Base-by-base conservation (phyloP, 2,113 vertebrate genomes). In the Salvelinus alpinus region DNA sequence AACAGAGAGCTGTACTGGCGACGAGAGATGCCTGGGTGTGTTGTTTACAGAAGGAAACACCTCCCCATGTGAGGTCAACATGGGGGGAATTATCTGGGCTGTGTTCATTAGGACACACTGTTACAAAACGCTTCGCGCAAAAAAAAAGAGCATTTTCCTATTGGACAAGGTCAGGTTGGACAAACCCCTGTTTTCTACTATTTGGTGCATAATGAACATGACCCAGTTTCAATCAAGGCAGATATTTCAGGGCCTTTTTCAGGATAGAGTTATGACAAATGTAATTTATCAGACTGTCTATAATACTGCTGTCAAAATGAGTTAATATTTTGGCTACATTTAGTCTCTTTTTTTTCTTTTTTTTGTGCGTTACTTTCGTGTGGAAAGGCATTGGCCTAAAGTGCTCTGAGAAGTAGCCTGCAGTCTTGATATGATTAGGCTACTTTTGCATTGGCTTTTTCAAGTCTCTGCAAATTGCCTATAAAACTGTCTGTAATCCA, bases 381-480 rank as follows among this genome's bases (percentile, higher is more conserved):
- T 66, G 6, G 64, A 66, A 25, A 29, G 1, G 24, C 24, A 22
- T 62, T n/a, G 7, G 59, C 59, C n/a, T 62, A 62, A 62, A 11
- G 59, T 62, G 22, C 59, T 22, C n/a, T 3, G 59, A 16, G n/a
- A 16, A 62, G 18, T 20, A 62, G 59, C 59, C n/a, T 79, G 24
- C 20, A 25, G 64, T 11, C 64, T 29, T 27, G 13, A 25, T 14
- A 2, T 29, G 22, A 66, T 29, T 66, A 66, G 9, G 24, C n/a
- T 13, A 3, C 9, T 5, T 64, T 66, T 6, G 64, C 64, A 3
- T 66, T 67, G 48, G 69, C 57, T 9, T n/a, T 54, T 48, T 86
- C 88, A 82, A 80, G 80, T 80, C 72, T 62, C 25, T 25, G 51
- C 51, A 54, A 54, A 54, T 54, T 69, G 72, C 59, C 20, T 59